phyloP scores from a whole-genome alignment of 2,888 invertebrate genomes.

The Scaptomyza tumidula region DNA sequence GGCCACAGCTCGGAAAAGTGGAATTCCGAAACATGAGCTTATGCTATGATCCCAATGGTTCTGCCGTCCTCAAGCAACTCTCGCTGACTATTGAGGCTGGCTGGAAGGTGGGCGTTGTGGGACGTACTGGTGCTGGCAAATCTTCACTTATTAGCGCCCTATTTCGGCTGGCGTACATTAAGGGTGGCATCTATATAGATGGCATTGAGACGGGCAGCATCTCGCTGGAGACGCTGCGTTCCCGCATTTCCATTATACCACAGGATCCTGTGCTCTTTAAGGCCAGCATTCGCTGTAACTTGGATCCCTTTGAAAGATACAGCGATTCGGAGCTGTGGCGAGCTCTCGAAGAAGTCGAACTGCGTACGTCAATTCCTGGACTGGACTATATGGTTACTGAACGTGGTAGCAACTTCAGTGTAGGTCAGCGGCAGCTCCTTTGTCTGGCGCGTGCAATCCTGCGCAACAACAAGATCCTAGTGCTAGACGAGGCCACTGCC shows the following conservation, averaged over 20 bases:
- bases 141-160: constrained; percentile 91
- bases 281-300: constrained; percentile 87
- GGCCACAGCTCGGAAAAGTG: constrained; percentile 88
- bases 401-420: constrained; percentile 87
- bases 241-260: constrained; percentile 86
- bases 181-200: constrained; percentile 90
- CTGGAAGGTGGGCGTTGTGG: constrained; percentile 91
- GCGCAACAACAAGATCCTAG: constrained; percentile 86
- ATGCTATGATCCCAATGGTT: constrained; percentile 86
- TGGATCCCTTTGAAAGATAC: constrained; percentile 86
- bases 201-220: constrained; percentile 86
- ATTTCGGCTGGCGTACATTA: constrained; percentile 90
- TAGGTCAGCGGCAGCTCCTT: constrained; percentile 88
- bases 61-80: constrained; percentile 90
- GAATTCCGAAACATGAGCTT: constrained; percentile 86
- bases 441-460: constrained; percentile 88
- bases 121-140: constrained; percentile 93
- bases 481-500: constrained; percentile 89
- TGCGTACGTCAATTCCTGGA: constrained; percentile 85
- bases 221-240: constrained; percentile 85
- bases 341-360: constrained; percentile 84
- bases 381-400: constrained; percentile 86
- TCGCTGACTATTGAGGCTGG: constrained; percentile 88
- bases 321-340: constrained; percentile 81
- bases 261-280: constrained; percentile 86